Conservation (phyloP, 2,113 vertebrate genomes). For the Dromaius novaehollandiae region DNA sequence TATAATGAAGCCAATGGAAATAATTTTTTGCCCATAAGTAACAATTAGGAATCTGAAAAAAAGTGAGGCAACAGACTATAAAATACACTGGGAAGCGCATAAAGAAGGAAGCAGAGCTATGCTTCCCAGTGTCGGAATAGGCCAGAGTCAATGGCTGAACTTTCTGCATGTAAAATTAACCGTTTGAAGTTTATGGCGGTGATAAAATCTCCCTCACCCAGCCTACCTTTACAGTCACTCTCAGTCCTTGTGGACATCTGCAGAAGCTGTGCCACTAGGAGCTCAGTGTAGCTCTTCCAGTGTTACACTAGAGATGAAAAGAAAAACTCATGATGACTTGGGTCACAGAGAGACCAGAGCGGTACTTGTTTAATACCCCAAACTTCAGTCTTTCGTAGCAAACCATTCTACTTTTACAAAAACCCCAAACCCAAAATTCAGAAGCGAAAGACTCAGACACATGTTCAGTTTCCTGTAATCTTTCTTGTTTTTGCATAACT, state of each 20-base stretch:
- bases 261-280: neutral
- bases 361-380: neutral
- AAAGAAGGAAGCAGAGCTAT: neutral
- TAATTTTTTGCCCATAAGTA: neutral
- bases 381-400: neutral
- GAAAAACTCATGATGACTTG: neutral
- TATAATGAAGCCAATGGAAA: neutral
- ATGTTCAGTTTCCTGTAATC: neutral
- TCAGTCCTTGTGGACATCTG: neutral
- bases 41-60: neutral
- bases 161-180: neutral
- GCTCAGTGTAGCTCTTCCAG: neutral
- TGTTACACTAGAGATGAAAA: neutral
- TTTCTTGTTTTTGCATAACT: neutral
- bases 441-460: neutral
- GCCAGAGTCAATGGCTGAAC: neutral
- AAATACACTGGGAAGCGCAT: neutral
- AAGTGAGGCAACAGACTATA: neutral
- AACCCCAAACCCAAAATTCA: neutral
- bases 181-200: neutral
- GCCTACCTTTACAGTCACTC: neutral
- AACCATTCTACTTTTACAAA: neutral
- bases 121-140: neutral
- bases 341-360: neutral
- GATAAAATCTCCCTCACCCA: neutral